phyloP scores from a whole-genome alignment of 2,797 vertebrate species.

The Typhlichthys subterraneus region DNA sequence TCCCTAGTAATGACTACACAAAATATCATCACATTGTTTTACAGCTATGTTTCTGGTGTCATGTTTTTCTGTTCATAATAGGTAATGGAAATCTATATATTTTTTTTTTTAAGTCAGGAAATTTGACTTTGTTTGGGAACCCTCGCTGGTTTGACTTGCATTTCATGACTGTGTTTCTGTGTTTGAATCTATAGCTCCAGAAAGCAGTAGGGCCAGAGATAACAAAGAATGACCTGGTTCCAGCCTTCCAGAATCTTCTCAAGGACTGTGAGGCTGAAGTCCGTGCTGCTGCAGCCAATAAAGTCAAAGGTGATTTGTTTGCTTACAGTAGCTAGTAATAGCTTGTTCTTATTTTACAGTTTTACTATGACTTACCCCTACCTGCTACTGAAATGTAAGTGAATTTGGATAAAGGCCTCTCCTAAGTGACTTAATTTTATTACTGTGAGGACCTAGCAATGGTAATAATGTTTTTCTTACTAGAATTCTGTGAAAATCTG shows the following conservation, averaged over 20 bases:
- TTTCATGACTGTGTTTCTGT: conserved; percentile 16
- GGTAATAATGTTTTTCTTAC: conserved; percentile 12
- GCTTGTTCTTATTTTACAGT: not conserved
- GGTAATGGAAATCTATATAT: not conserved
- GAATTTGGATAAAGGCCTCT: no score
- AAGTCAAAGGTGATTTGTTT: conserved; percentile 81
- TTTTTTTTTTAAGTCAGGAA: not conserved
- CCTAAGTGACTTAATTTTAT: no score
- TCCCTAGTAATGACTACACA: no score
- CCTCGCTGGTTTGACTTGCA: not conserved
- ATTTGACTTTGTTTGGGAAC: not conserved
- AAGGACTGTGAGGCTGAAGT: conserved; percentile 89
- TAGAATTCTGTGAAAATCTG: conserved; percentile 88
- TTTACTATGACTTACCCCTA: not conserved
- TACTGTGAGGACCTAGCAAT: no score
- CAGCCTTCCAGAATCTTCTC: conserved; percentile 85
- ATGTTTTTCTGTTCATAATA: no score
- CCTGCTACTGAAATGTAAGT: no score
- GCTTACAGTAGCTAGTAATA: not conserved
- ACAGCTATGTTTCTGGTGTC: no score
- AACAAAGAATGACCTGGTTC: conserved; percentile 86
- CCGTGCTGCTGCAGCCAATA: conserved; percentile 85
- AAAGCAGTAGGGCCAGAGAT: conserved; percentile 88
- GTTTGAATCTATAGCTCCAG: conserved; percentile 74
- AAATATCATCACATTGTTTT: no score